phyloP scores from a whole-genome alignment of 2,888 invertebrate species.

The Phrixothrix hirtus region DNA sequence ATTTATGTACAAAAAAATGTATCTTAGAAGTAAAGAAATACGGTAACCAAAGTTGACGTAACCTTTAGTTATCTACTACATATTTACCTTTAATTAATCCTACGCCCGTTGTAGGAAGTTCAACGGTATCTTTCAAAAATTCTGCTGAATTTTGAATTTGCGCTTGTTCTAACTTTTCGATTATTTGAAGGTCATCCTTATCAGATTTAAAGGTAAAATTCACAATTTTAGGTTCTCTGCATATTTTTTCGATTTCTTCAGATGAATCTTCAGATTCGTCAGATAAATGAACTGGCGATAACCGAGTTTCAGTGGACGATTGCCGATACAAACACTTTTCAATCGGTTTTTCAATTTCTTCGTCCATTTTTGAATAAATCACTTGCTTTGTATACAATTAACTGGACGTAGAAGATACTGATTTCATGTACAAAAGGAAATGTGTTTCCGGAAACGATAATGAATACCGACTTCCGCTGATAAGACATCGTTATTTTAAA shows the following conservation, averaged over 20 bases:
- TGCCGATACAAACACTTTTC: constrained; percentile 44
- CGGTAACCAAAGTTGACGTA: too few relatives aligned
- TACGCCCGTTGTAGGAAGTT: constrained; percentile 5
- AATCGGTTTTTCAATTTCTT: constrained; percentile 42
- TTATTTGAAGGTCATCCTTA: not conserved
- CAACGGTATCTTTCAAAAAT: not conserved
- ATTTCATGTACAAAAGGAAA: not conserved
- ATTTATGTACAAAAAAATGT: too few relatives aligned
- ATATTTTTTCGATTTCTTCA: constrained; percentile 25
- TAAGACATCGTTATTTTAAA: not conserved
- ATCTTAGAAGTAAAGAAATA: too few relatives aligned
- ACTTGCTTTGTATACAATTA: not conserved
- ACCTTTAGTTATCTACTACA: too few relatives aligned
- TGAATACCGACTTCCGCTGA: not conserved
- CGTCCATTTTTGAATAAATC: constrained; percentile 26
- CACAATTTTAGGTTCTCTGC: constrained; percentile 32
- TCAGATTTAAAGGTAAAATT: constrained; percentile 30
- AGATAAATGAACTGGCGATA: constrained; percentile 41
- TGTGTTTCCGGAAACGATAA: not conserved
- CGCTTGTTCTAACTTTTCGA: not conserved
- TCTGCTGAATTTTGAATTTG: too few relatives aligned
- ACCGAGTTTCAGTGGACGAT: constrained; percentile 45
- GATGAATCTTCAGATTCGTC: constrained; percentile 31
- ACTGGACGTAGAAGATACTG: too few relatives aligned
- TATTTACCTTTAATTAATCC: constrained; percentile 13